These are phyloP conservation scores for Chascanopsetta lugubris DNA, from an alignment of 2,113 vertebrate species.

Conservation along the genomic window DNA sequence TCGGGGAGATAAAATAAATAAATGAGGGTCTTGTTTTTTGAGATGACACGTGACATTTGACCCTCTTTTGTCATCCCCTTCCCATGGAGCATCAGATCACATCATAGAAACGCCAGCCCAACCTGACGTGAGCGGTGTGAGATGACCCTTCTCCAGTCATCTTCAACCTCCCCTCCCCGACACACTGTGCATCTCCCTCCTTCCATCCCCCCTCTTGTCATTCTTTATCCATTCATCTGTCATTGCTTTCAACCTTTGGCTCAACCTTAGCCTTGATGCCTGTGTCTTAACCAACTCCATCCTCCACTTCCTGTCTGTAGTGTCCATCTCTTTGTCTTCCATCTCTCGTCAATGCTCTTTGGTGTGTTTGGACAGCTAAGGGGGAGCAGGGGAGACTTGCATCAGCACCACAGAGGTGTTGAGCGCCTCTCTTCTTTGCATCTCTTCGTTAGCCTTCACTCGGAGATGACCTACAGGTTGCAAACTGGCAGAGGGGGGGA, in stretches of 20 bases:
- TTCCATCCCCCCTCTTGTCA: constrained; percentile 44
- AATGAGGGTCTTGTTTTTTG: not conserved
- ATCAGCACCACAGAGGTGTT: constrained; percentile 7
- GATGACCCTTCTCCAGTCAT: constrained; percentile 7
- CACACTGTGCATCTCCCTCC: not conserved
- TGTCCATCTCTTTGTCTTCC: constrained; percentile 8
- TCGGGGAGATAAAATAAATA: not conserved
- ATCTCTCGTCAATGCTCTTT: not conserved
- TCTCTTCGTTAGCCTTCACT: constrained; percentile 17
- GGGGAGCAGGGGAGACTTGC: constrained; percentile 11
- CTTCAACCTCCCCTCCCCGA: constrained; percentile 18
- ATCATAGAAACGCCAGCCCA: constrained; percentile 33
- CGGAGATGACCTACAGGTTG: constrained; percentile 41
- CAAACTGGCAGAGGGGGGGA: constrained; percentile 13
- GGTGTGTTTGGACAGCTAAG: constrained; percentile 36
- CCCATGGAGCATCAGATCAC: not conserved
- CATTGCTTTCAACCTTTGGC: constrained; percentile 41
- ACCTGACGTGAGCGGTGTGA: constrained; percentile 27
- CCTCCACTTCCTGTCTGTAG: constrained; percentile 23
- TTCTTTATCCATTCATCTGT: constrained; percentile 44
- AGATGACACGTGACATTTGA: constrained; percentile 31
- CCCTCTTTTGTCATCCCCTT: constrained; percentile 21
- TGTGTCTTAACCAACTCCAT: constrained; percentile 31
- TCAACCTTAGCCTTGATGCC: constrained; percentile 37
- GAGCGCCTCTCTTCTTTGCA: constrained; percentile 8